phyloP scores from a whole-genome alignment of 2,113 vertebrate genomes.

The Macrotis lagotis region DNA sequence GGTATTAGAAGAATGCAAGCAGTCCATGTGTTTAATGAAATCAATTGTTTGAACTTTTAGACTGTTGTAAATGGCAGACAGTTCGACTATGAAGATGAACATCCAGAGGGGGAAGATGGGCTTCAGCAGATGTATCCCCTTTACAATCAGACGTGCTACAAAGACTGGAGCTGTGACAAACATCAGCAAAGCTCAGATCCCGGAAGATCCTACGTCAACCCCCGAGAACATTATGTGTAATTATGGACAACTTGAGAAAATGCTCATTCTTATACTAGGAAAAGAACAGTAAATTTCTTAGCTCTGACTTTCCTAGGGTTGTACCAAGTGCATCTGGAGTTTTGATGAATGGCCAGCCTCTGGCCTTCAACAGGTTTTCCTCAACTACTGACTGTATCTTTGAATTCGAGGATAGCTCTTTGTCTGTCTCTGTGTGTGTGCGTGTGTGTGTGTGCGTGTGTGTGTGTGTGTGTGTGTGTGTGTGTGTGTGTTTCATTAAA shows the following conservation, averaged over 20 bases:
- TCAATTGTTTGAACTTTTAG: constrained; percentile 79
- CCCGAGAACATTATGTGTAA: constrained; percentile 86
- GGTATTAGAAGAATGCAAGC: constrained; percentile 42
- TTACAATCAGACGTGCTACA: constrained; percentile 75
- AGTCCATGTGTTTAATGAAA: constrained; percentile 59
- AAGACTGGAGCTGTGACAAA: constrained; percentile 76
- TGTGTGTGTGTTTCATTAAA: constrained; percentile 47
- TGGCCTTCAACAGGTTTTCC: constrained; percentile 45
- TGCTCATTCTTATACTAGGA: constrained; percentile 27
- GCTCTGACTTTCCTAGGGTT: constrained; percentile 44
- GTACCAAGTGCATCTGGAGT: constrained; percentile 20
- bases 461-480: constrained; percentile 55
- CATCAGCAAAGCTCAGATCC: constrained; percentile 46
- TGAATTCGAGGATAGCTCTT: constrained; percentile 49
- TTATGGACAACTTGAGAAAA: constrained; percentile 29
- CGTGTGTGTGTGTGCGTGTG: constrained; percentile 56
- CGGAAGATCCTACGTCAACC: constrained; percentile 80
- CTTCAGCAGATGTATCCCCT: constrained; percentile 78
- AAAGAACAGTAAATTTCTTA: constrained; percentile 50
- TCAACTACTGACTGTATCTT: constrained; percentile 56
- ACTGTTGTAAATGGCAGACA: constrained; percentile 79
- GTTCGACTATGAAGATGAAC: constrained; percentile 75
- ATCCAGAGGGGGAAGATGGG: constrained; percentile 67
- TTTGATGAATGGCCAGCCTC: constrained; percentile 18
- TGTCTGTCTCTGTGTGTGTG: constrained; percentile 35